These are phyloP conservation scores for Tetrao urogallus DNA, from an alignment of 2,113 vertebrate species.

Conservation along the genomic window DNA sequence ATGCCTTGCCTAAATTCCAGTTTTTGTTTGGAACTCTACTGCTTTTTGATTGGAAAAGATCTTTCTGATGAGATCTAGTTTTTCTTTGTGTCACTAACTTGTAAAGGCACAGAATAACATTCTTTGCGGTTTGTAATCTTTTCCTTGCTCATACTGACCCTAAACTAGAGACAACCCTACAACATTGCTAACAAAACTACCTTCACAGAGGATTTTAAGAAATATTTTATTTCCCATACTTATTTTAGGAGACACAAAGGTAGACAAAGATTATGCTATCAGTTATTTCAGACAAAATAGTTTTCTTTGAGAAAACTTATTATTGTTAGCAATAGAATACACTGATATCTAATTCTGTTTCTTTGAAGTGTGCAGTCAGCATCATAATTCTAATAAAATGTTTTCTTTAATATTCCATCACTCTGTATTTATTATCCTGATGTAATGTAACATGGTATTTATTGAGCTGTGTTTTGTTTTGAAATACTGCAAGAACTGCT, in stretches of 20 bases:
- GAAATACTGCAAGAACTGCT: background rate
- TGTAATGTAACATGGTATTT: constrained; percentile 14
- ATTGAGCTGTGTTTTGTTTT: background rate
- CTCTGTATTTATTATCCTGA: constrained; percentile 34
- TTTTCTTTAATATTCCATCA: constrained; percentile 7
- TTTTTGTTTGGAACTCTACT: background rate
- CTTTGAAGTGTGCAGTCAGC: background rate
- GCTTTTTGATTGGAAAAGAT: background rate
- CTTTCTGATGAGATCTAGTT: background rate
- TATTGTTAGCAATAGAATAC: background rate
- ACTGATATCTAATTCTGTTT: background rate
- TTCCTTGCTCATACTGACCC: background rate
- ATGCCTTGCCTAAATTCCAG: background rate
- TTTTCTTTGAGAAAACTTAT: background rate
- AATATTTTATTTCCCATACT: constrained; percentile 8
- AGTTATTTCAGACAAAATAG: background rate
- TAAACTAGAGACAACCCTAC: background rate
- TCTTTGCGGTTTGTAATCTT: background rate
- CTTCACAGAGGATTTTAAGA: background rate
- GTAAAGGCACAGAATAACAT: background rate
- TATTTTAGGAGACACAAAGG: background rate
- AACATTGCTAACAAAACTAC: background rate
- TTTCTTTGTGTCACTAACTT: background rate
- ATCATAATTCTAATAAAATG: background rate
- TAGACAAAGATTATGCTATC: background rate